A percentile compares a stretch with the other conserved stretches of the same genome.
phyloP scores from a whole-genome alignment of 2,797 vertebrate genomes.

The Helicolenus hilgendorfi region DNA sequence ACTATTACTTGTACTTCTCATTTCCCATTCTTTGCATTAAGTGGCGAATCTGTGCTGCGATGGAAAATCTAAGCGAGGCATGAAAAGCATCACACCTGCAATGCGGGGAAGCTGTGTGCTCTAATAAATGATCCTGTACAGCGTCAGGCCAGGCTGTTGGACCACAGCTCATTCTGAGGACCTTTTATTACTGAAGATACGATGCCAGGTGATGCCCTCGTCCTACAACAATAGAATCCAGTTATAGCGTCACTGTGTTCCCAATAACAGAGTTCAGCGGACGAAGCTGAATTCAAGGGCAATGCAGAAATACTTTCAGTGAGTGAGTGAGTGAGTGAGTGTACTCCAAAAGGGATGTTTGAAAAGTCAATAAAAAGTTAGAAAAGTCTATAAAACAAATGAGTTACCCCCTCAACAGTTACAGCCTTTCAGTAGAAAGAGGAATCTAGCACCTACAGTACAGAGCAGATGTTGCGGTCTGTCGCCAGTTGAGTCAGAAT shows the following conservation, averaged over 20 bases:
- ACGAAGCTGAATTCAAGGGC: conserved; percentile 65
- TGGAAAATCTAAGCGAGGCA: conserved; percentile 41
- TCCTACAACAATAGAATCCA: conserved; percentile 50
- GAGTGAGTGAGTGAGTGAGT: not conserved
- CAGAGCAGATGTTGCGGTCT: conserved; percentile 65
- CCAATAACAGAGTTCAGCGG: conserved; percentile 57
- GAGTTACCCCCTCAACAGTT: conserved; percentile 33
- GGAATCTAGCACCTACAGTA: conserved; percentile 46
- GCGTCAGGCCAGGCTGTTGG: conserved; percentile 34
- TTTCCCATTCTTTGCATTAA: conserved; percentile 40
- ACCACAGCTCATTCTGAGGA: conserved; percentile 34
- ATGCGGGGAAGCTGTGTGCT: conserved; percentile 56
- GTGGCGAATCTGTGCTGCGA: conserved; percentile 10
- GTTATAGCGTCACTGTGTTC: conserved; percentile 65
- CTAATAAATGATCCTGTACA: conserved; percentile 71
- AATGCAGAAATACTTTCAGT: conserved; percentile 44
- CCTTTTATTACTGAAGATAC: conserved; percentile 67
- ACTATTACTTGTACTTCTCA: conserved; percentile 17
- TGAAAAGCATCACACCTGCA: conserved; percentile 62
- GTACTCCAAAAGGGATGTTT: conserved; percentile 23
- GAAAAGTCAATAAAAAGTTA: conserved; percentile 65
- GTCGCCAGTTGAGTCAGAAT: conserved; percentile 59
- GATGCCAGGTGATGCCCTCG: conserved; percentile 50
- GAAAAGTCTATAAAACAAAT: conserved; percentile 71
- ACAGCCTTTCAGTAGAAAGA: conserved; percentile 33